Evolutionary conservation across 2,797 vertebrate genomes (phyloP), one percentile per base, ranked within the genome.

Genomic region (Cuniculus paca): DNA sequence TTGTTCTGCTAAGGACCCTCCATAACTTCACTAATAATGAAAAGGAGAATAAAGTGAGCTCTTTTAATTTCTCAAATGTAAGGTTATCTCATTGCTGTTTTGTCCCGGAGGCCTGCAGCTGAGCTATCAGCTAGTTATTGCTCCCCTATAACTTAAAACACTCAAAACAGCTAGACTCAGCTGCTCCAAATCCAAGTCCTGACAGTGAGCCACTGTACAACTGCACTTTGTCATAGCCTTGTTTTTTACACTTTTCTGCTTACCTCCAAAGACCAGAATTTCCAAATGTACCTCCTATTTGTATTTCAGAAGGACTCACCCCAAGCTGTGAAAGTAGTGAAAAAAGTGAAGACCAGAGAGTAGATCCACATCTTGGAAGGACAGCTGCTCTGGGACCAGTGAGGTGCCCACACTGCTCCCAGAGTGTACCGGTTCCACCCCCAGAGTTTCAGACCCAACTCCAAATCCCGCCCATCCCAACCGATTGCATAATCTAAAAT

Each of bases 341-440:
- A 31, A 36, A 14, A 70, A 13, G n/a, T 2, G 77, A 88, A 19
- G 42, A 75, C 3, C 70, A 78, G 42, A 88, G 60, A 24, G 16
- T 2, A 13, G 14, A 86, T 45, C 68, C 83, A 52, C 92, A 94
- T 88, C 2, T 0, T 94, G 68, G 28, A 87, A 45, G 28, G 9
- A 1, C 6, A 50, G 22, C 45, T 31, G 42, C 26, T 74, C 42
- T 1, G 20, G 11, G 19, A 4, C 28, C 50, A 61, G 26, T 1
- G 39, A 48, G 8, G 0, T 36, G 31, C n/a, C 6, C 0, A 0
- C 0, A 14, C 24, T 8, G 2, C 65, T 63, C 13, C 1, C 0
- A 34, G 1, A 10, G 36, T 60, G 36, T 0, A 4, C 5, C 1
- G 13, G 75, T n/a, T 54, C 5, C n/a, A 13, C 19, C 8, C n/a